A percentile compares a stretch with the other conserved stretches of the same genome.
Evolutionary conservation across 2,797 vertebrate species (phyloP).

Genomic region (Buceros bicornis): DNA sequence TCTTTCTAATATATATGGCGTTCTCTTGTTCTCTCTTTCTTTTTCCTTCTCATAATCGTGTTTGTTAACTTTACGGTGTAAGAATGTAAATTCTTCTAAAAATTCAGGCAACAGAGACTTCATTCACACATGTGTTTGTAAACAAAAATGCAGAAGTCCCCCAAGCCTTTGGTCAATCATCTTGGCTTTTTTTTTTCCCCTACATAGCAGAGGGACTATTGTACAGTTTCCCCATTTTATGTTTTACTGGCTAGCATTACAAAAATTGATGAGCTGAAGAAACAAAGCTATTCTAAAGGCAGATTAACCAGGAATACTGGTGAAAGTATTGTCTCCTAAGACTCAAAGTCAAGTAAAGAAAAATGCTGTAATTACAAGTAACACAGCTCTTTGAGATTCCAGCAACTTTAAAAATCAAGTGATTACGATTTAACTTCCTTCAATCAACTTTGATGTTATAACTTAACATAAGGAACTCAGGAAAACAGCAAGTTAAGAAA

Average conservation of each 20-base stretch:
- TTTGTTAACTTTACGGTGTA: background rate
- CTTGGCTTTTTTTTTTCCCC: background rate
- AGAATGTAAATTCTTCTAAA: slow-evolving; percentile 27
- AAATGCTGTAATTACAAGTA: slow-evolving; percentile 64
- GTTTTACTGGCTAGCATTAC: background rate
- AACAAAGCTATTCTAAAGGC: slow-evolving; percentile 43
- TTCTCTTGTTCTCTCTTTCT: background rate
- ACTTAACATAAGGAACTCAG: background rate
- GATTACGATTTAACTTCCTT: slow-evolving; percentile 60
- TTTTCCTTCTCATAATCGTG: background rate
- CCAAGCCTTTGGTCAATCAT: background rate
- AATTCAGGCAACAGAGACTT: background rate
- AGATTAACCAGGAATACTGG: slow-evolving; percentile 12
- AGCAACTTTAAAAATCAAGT: slow-evolving; percentile 49
- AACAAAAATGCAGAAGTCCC: slow-evolving; percentile 4
- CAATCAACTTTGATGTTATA: slow-evolving; percentile 60
- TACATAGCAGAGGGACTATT: background rate
- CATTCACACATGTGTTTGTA: slow-evolving; percentile 10
- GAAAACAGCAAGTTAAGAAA: slow-evolving; percentile 48
- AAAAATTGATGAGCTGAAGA: slow-evolving; percentile 40
- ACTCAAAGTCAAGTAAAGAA: slow-evolving; percentile 38
- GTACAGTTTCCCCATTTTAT: background rate
- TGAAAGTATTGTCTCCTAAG: slow-evolving; percentile 11
- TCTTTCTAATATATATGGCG: background rate
- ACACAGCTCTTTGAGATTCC: slow-evolving; percentile 41